Evolutionary conservation across 2,113 vertebrate species (phyloP).

Genomic region (Xiphias gladius): DNA sequence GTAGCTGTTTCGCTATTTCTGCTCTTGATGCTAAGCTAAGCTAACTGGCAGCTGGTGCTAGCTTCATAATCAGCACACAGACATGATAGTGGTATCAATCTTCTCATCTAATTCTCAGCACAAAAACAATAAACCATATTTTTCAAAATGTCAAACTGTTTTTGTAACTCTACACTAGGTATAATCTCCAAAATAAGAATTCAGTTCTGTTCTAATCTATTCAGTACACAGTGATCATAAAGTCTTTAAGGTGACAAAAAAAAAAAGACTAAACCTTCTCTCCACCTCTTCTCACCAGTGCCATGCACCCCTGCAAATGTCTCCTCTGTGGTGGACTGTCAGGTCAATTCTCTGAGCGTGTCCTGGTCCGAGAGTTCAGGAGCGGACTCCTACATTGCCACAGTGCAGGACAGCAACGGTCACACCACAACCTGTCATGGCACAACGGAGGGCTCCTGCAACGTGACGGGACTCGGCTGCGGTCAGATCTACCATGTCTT

Average conservation of each 20-base stretch:
- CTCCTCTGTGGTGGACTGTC: conserved; percentile 68
- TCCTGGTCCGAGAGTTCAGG: conserved; percentile 80
- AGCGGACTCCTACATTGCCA: conserved; percentile 79
- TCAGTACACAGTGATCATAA: no score
- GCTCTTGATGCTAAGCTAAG: no score
- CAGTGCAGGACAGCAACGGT: conserved; percentile 68
- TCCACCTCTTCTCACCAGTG: conserved; percentile 63
- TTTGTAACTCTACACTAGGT: not conserved
- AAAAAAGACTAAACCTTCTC: not conserved
- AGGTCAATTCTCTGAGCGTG: conserved; percentile 63
- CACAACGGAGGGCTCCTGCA: conserved; percentile 68
- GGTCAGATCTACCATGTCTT: conserved; percentile 80
- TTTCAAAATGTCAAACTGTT: no score
- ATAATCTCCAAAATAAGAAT: not conserved
- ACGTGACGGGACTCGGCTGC: conserved; percentile 77
- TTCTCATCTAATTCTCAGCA: no score
- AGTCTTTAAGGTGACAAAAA: not conserved
- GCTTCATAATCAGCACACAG: no score
- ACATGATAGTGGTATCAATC: no score
- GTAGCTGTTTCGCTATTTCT: no score
- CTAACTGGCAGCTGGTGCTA: no score
- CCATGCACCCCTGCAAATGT: conserved; percentile 79
- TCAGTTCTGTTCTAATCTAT: not conserved
- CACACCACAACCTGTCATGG: conserved; percentile 77
- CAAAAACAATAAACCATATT: no score